These are phyloP conservation scores for Chirona hameri DNA, from an alignment of 2,888 invertebrate genomes.

Conservation along the genomic window DNA sequence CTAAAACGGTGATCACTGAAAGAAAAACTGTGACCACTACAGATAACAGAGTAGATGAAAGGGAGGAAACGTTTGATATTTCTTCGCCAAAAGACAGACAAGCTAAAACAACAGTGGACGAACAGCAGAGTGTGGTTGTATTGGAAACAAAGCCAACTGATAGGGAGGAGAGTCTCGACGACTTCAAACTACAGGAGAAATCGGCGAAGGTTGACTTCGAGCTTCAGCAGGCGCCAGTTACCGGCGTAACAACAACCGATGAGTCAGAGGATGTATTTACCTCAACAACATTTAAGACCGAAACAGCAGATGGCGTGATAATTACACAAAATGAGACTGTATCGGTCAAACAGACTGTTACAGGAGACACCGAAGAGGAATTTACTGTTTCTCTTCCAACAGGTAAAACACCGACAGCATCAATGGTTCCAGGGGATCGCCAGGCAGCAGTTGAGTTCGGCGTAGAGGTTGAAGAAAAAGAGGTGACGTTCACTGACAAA, in stretches of 20 bases:
- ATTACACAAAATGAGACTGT: background rate
- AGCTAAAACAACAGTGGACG: background rate
- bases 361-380: background rate
- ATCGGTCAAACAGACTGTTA: background rate
- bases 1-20: conserved; percentile 1
- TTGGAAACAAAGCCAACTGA: background rate
- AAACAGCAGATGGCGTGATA: background rate
- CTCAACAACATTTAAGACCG: background rate
- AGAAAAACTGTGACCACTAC: background rate
- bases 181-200: background rate
- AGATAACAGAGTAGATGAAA: background rate
- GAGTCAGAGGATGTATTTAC: background rate
- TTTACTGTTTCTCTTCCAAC: background rate
- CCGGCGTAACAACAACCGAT: background rate
- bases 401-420: background rate
- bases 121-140: background rate
- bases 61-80: background rate
- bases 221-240: background rate
- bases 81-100: background rate
- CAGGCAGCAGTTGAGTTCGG: background rate
- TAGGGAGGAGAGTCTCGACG: background rate
- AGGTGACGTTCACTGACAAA: background rate
- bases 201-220: background rate
- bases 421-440: background rate
- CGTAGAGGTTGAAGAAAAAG: background rate